A percentile compares a stretch with the other conserved stretches of the same genome.
Evolutionary conservation across 2,888 invertebrate species (phyloP).

Genomic region (Synergus umbraculus): DNA sequence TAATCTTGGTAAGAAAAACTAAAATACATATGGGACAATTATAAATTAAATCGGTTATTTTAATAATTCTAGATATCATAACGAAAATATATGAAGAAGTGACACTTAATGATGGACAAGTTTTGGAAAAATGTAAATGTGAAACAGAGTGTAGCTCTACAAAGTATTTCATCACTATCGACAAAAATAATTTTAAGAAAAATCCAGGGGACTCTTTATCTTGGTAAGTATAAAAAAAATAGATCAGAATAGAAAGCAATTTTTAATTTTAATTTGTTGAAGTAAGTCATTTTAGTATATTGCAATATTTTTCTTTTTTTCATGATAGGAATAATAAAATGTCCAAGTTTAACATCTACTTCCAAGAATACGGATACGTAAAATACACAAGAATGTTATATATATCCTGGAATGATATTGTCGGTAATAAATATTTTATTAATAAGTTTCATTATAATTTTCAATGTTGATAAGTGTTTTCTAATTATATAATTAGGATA

Average conservation of each 20-base stretch:
- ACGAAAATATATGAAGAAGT: constrained; percentile 4
- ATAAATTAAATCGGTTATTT: background rate
- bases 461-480: background rate
- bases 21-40: background rate
- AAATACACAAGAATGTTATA: background rate
- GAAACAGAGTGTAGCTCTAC: background rate
- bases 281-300: background rate
- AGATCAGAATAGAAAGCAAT: background rate
- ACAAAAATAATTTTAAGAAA: background rate
- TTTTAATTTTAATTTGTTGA: background rate
- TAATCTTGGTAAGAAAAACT: background rate
- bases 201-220: background rate
- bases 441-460: background rate
- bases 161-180: background rate
- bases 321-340: background rate
- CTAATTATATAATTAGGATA: background rate
- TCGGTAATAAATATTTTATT: background rate
- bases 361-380: constrained; percentile 3
- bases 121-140: constrained; percentile 3
- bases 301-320: background rate
- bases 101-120: background rate
- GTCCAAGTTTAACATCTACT: background rate
- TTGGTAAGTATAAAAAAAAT: background rate
- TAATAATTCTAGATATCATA: background rate
- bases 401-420: constrained; percentile 1